These are phyloP conservation scores for Acanthornis magna DNA, from an alignment of 2,797 vertebrate species.

Conservation along the genomic window DNA sequence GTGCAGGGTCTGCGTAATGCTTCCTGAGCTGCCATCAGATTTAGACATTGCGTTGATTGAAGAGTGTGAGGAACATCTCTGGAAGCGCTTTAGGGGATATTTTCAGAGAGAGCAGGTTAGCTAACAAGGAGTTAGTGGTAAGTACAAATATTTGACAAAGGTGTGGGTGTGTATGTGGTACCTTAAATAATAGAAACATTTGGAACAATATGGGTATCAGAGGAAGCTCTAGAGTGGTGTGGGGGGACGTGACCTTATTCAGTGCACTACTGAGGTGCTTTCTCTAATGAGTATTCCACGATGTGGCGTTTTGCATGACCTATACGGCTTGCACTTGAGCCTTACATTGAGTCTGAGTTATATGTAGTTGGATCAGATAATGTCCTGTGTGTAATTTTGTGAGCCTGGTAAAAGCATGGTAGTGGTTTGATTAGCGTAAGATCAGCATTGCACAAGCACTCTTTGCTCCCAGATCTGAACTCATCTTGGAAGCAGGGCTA, in stretches of 20 bases:
- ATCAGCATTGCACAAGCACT: background rate
- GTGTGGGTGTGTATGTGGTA: background rate
- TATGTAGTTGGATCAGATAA: background rate
- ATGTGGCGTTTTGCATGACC: background rate
- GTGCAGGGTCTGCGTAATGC: background rate
- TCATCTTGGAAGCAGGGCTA: background rate
- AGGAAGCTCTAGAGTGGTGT: background rate
- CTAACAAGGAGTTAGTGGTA: background rate
- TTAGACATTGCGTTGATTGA: rapidly evolving
- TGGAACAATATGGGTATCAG: background rate
- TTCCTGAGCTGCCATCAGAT: background rate
- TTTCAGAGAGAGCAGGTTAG: background rate
- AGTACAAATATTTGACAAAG: background rate
- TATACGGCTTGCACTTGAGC: background rate
- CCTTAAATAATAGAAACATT: background rate
- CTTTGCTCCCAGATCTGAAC: background rate
- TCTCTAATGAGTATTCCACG: background rate
- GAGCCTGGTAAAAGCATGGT: background rate
- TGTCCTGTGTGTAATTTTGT: background rate
- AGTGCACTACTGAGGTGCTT: background rate
- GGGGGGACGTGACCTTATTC: background rate
- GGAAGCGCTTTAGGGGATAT: rapidly evolving
- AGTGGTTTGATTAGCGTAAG: background rate
- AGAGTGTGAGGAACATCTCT: background rate
- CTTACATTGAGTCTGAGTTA: background rate